A percentile compares a stretch with the other conserved stretches of the same genome.
Conservation (phyloP, 2,888 invertebrate genomes). For the Leucophenga maculata region DNA sequence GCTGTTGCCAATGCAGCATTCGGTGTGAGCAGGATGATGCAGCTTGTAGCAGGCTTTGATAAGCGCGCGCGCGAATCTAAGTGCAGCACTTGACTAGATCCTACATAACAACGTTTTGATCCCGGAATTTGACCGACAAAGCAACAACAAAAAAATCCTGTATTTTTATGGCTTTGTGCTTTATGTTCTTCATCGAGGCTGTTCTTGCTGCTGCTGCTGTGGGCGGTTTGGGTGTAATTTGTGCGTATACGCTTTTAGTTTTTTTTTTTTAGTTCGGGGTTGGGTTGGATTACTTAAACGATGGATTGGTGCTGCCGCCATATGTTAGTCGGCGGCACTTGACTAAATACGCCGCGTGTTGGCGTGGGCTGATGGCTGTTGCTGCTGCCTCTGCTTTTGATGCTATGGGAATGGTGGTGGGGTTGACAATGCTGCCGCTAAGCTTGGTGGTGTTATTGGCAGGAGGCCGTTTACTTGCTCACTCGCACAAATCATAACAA, state of each 20-base stretch:
- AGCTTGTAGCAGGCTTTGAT: too few relatives aligned
- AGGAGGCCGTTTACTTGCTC: not conserved
- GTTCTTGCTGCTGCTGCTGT: not conserved
- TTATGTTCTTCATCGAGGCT: slow-evolving; percentile 1
- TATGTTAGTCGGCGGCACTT: too few relatives aligned
- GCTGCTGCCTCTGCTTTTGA: not conserved
- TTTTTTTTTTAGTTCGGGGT: slow-evolving; percentile 26
- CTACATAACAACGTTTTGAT: slow-evolving; percentile 65
- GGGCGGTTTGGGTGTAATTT: slow-evolving; percentile 7
- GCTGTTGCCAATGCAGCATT: not conserved
- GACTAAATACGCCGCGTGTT: not conserved
- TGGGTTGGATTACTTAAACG: slow-evolving; percentile 57
- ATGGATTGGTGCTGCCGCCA: too few relatives aligned
- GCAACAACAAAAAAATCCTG: not conserved
- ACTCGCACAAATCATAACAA: slow-evolving; percentile 57
- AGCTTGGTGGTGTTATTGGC: slow-evolving; percentile 29
- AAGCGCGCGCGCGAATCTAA: not conserved
- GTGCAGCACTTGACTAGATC: slow-evolving; percentile 56
- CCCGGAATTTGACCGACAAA: slow-evolving; percentile 52
- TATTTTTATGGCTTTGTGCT: not conserved
- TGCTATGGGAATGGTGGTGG: not conserved
- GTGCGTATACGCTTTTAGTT: slow-evolving; percentile 11
- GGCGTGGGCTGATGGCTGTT: not conserved
- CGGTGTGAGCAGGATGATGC: too few relatives aligned
- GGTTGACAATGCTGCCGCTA: too few relatives aligned